Conservation (phyloP, 2,888 invertebrate genomes). For the Megamerina dolium region DNA sequence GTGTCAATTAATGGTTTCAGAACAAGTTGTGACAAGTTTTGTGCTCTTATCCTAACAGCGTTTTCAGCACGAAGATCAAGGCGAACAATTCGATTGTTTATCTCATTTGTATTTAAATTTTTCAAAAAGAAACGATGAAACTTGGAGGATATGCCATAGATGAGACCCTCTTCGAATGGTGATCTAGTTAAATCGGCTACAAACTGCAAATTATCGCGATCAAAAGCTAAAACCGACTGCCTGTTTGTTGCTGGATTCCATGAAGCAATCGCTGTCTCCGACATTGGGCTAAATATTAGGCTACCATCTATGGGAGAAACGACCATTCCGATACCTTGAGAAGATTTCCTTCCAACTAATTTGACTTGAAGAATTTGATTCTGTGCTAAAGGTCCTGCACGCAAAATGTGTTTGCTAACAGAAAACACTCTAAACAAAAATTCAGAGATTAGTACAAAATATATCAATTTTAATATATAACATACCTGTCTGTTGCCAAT, state of each 20-base stretch:
- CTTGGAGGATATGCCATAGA: constrained; percentile 70
- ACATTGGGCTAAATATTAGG: constrained; percentile 70
- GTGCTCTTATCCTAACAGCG: neutral
- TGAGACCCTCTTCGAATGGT: constrained; percentile 60
- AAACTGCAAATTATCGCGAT: constrained; percentile 68
- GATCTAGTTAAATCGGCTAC: constrained; percentile 68
- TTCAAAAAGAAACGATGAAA: constrained; percentile 76
- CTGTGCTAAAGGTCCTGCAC: constrained; percentile 65
- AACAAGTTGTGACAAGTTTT: neutral
- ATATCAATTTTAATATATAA: neutral
- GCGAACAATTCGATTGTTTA: constrained; percentile 69
- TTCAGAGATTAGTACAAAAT: neutral
- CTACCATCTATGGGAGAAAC: constrained; percentile 68
- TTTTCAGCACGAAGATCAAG: constrained; percentile 32
- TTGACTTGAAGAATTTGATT: constrained; percentile 68
- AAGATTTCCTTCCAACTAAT: constrained; percentile 75
- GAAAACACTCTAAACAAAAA: constrained; percentile 61
- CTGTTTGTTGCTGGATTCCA: constrained; percentile 70
- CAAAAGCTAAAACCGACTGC: constrained; percentile 69
- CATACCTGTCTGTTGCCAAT: constrained; percentile 59
- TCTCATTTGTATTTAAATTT: constrained; percentile 61
- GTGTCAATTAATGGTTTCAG: constrained; percentile 8
- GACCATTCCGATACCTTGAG: constrained; percentile 71
- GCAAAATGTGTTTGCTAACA: constrained; percentile 65
- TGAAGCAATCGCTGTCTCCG: constrained; percentile 73